These are phyloP conservation scores for Halcyon badia DNA, from an alignment of 2,797 vertebrate species.

Conservation along the genomic window DNA sequence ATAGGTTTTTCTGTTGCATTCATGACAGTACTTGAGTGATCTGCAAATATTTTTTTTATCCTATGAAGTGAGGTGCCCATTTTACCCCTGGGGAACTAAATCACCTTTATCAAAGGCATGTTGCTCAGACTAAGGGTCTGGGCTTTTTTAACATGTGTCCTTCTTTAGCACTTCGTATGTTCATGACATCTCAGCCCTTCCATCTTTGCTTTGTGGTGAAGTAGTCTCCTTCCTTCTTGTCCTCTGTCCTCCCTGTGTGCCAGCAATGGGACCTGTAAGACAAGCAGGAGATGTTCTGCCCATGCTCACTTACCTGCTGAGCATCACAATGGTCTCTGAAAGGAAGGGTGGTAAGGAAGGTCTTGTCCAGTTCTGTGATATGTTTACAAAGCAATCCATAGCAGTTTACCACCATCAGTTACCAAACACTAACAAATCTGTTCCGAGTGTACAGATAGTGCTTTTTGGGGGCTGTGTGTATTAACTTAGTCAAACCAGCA, in stretches of 20 bases:
- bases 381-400: not conserved
- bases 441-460: not conserved
- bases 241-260: not conserved
- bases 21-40: slow-evolving; percentile 11
- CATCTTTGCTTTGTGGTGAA: not conserved
- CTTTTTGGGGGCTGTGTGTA: not conserved
- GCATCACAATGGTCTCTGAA: not conserved
- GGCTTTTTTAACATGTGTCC: not conserved
- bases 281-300: not conserved
- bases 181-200: not conserved
- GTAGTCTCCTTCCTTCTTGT: not conserved
- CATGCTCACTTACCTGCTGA: not conserved
- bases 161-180: not conserved
- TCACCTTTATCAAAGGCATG: not conserved
- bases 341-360: not conserved
- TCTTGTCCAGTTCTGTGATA: not conserved
- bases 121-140: not conserved
- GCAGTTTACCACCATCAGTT: not conserved
- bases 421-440: not conserved
- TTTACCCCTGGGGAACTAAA: not conserved
- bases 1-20: slow-evolving; percentile 9
- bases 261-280: not conserved
- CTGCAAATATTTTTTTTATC: slow-evolving; percentile 18
- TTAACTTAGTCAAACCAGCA: not conserved
- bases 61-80: not conserved